These are phyloP conservation scores for Acanthosepion esculentum DNA, from an alignment of 2,888 invertebrate genomes.

Conservation along the genomic window DNA sequence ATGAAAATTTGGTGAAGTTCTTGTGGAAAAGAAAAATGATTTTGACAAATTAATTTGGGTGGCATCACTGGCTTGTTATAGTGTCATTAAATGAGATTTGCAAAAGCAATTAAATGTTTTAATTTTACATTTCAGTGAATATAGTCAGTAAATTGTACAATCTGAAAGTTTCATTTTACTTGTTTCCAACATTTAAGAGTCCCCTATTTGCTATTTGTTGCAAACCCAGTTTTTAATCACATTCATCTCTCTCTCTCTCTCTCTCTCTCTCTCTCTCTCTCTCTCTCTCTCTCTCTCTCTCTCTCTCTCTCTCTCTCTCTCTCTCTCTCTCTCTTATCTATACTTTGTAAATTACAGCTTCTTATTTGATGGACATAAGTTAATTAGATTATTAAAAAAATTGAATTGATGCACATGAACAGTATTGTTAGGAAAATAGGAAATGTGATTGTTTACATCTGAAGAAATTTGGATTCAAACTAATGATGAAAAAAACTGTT, in stretches of 20 bases:
- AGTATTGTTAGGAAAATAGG: no score
- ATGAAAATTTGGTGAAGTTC: neutral
- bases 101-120: slow-evolving; percentile 18
- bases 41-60: slow-evolving; percentile 8
- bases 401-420: neutral
- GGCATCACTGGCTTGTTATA: neutral
- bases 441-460: neutral
- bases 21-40: neutral
- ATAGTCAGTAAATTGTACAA: slow-evolving; percentile 33
- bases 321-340: neutral
- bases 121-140: slow-evolving; percentile 14
- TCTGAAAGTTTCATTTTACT: neutral
- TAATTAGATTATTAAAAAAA: neutral
- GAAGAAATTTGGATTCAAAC: neutral
- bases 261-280: neutral
- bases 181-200: neutral
- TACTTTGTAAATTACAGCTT: neutral
- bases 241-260: neutral
- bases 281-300: neutral
- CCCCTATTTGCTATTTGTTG: neutral
- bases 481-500: neutral
- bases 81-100: slow-evolving; percentile 8
- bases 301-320: neutral
- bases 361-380: slow-evolving; percentile 12
- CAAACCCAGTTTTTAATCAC: neutral